Base-by-base conservation (phyloP, 2,888 invertebrate species). In the Gryllus longicercus region DNA sequence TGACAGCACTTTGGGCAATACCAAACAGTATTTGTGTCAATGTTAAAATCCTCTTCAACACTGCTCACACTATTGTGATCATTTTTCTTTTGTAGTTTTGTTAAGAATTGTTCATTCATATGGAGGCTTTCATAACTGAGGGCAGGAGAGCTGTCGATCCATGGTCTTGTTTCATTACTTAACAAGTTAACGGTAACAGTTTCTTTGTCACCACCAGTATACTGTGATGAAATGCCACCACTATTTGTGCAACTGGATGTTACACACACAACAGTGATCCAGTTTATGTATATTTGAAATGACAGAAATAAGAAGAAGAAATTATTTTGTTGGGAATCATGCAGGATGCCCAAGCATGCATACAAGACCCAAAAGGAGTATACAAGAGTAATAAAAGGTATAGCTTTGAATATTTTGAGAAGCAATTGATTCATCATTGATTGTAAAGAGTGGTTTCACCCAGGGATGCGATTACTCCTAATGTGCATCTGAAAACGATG, bases 231-330 rank as follows among this genome's bases (percentile, higher is more conserved):
- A 8, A 76, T 25, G n/a, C 12, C 23, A 23, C 74, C 74, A 38
- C 21, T n/a, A 18, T 76, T 23, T 76, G 76, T 2, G 23, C 11
- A 14, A 25, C 8, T 76, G 76, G 21, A 74, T n/a, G n/a, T 74
- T 18, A n/a, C 21, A 74, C 76, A 38, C 38, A 76, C 23, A 23
- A 80, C 74, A 14, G 81, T 78, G 16, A 80, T 50, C 82, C 82
- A 82, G 75, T 82, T 82, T 2, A 78, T 50, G 74, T 80, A 82
- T 14, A 82, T 25, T 81, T 82, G 79, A 63, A 81, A 51, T 38
- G 79, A 77, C 74, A 81, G 23, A 75, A 81, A 79, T 18, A n/a
- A 51, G 49, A 81, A 80, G 14, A 79, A 50, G 11, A 80, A 78
- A 50, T 78, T 76, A 23, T 51, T 25, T 63, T 78, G 51, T 18